Percentiles rank a stretch among this genome's conserved stretches.
Conservation (phyloP, 1,140 invertebrate genomes). For the Ips typographus region DNA sequence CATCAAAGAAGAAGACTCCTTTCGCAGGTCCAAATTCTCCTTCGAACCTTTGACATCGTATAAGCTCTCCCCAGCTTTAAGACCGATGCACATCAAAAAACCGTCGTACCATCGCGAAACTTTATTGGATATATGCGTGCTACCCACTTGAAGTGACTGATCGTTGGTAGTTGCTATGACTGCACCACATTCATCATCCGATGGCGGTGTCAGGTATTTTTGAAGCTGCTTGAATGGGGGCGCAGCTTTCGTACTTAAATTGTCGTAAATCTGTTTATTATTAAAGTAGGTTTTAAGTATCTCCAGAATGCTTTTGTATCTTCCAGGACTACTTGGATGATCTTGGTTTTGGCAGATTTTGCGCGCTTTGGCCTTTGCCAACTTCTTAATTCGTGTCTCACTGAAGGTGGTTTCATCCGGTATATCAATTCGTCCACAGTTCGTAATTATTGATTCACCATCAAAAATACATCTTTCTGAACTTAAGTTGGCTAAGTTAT, state of each 20-base stretch:
- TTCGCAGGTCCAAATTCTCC: not conserved
- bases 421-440: not conserved
- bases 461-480: not conserved
- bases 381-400: no score
- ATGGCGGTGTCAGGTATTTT: not conserved
- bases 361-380: no score
- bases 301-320: not conserved
- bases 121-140: not conserved
- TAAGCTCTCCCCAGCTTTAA: not conserved
- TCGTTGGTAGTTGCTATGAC: not conserved
- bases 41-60: not conserved
- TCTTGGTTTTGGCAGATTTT: no score
- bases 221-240: not conserved
- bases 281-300: not conserved
- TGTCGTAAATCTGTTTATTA: not conserved
- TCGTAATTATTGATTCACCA: not conserved
- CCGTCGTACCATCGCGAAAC: constrained; percentile 4
- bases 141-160: not conserved
- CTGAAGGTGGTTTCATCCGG: no score
- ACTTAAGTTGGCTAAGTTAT: not conserved
- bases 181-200: not conserved
- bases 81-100: constrained; percentile 7
- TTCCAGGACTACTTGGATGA: no score
- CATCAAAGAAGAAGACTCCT: not conserved
- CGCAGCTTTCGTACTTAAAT: not conserved